Evolutionary conservation across 2,797 vertebrate genomes (phyloP).

Genomic region (Arctocebus calabarensis): DNA sequence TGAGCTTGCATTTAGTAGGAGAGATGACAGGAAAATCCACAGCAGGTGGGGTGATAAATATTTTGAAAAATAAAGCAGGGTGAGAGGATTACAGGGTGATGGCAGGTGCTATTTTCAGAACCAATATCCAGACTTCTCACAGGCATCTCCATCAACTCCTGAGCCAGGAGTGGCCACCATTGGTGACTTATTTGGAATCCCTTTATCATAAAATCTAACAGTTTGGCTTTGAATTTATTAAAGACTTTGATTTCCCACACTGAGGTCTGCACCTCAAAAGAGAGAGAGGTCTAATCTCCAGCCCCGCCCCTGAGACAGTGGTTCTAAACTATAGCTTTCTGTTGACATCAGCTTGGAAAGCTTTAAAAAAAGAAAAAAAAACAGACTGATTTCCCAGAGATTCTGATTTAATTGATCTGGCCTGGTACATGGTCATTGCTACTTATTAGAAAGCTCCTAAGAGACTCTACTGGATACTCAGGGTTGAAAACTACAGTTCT

Average conservation of each 20-base stretch:
- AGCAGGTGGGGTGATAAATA: not conserved
- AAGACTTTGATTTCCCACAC: not conserved
- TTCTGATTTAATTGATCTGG: not conserved
- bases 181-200: not conserved
- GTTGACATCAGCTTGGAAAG: not conserved
- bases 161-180: not conserved
- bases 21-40: not conserved
- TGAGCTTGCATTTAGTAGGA: not conserved
- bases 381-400: not conserved
- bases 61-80: not conserved
- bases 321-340: not conserved
- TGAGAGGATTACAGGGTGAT: not conserved
- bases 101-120: not conserved
- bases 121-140: not conserved
- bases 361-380: not conserved
- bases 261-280: not conserved
- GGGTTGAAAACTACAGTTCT: not conserved
- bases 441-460: not conserved
- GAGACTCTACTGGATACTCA: not conserved
- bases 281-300: not conserved
- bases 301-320: too few relatives aligned
- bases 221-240: not conserved
- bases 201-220: not conserved
- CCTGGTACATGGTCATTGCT: not conserved
- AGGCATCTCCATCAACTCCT: not conserved